phyloP scores from a whole-genome alignment of 64 coral and sea anemone genomes.

The Actinia tenebrosa region DNA sequence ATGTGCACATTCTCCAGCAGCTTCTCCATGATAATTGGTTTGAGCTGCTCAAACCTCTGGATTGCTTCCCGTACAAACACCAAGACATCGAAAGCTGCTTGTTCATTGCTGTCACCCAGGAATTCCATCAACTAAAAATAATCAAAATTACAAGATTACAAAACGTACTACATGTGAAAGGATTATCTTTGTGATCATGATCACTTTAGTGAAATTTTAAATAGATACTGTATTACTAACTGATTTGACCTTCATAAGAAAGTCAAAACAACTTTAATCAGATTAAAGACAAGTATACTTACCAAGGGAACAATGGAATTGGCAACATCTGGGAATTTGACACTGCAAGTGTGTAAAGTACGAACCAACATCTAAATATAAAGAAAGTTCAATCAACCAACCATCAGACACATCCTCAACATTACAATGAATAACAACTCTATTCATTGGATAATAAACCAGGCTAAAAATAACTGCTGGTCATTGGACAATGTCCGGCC shows the following conservation, averaged over 20 bases:
- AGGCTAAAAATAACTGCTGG: too few species aligned
- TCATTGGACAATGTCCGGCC: too few species aligned
- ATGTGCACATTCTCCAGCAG: conserved; percentile 88
- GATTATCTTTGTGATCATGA: too few species aligned
- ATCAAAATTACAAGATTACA: background rate
- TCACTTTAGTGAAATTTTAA: too few species aligned
- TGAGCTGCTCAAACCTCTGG: conserved; percentile 91
- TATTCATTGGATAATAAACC: too few species aligned
- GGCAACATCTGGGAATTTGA: conserved; percentile 98
- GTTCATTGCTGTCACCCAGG: conserved; percentile 91
- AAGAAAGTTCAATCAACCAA: background rate
- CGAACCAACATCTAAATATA: conserved; percentile 79
- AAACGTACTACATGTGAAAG: too few species aligned
- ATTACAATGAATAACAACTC: too few species aligned
- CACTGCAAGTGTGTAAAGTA: conserved; percentile 95
- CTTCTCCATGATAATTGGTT: conserved; percentile 96
- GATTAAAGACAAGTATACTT: background rate
- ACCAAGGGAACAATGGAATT: conserved; percentile 93
- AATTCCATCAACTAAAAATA: conserved; percentile 92
- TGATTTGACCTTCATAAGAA: too few species aligned
- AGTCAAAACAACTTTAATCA: too few species aligned
- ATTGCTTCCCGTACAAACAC: conserved; percentile 97
- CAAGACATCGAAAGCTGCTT: conserved; percentile 96
- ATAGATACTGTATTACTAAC: too few species aligned
- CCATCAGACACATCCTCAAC: background rate